phyloP scores from a whole-genome alignment of 2,888 invertebrate genomes.

The Sphinx pinastri region DNA sequence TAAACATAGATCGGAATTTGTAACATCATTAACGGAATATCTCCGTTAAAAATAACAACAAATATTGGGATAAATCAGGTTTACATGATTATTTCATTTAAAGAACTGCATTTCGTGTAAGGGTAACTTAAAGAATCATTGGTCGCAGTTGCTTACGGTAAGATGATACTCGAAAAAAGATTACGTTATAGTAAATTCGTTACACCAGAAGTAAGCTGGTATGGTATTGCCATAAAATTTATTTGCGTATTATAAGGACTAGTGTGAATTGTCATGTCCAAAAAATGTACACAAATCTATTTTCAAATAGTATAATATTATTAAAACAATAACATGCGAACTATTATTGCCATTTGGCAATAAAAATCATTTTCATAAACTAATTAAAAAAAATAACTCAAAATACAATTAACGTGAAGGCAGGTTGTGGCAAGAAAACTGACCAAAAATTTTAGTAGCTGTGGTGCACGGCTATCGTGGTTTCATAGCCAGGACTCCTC shows the following conservation, averaged over 20 bases:
- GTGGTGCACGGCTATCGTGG: no score
- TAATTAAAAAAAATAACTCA: background rate
- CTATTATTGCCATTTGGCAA: background rate
- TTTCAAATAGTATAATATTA: background rate
- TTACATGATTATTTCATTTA: background rate
- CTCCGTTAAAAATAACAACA: background rate
- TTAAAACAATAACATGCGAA: background rate
- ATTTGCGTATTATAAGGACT: background rate
- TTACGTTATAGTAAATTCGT: background rate
- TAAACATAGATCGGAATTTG: conserved; percentile 66
- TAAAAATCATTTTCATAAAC: background rate
- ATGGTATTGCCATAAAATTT: background rate
- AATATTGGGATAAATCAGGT: background rate
- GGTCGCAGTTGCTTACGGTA: conserved; percentile 21
- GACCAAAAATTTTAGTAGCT: background rate
- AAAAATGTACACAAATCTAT: background rate
- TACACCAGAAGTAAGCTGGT: background rate
- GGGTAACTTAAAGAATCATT: conserved; percentile 25
- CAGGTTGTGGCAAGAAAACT: conserved; percentile 4
- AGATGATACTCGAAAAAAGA: background rate
- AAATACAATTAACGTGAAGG: background rate
- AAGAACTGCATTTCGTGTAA: conserved; percentile 6
- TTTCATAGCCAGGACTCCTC: no score
- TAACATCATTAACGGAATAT: background rate
- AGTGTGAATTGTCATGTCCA: background rate